These are phyloP conservation scores for Geotrypetes seraphini DNA, from an alignment of 2,797 vertebrate genomes.

Conservation along the genomic window DNA sequence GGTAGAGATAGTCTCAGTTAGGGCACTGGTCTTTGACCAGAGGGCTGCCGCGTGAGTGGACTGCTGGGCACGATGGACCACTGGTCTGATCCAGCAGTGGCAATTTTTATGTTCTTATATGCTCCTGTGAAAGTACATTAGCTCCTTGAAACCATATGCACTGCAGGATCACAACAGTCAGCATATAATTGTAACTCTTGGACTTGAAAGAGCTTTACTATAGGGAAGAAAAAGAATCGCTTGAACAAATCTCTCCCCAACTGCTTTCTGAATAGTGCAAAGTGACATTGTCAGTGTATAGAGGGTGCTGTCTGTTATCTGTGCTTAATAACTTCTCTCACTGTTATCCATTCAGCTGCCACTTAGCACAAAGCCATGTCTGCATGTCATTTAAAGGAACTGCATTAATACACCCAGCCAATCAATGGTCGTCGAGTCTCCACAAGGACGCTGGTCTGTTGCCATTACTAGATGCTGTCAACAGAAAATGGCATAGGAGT, in stretches of 20 bases:
- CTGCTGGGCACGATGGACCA: too few species aligned
- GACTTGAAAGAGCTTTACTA: slow-evolving; percentile 36
- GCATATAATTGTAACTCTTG: slow-evolving; percentile 19
- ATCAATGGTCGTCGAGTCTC: slow-evolving; percentile 56
- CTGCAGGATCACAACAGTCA: slow-evolving; percentile 14
- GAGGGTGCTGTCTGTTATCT: slow-evolving; percentile 51
- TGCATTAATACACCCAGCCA: slow-evolving; percentile 58
- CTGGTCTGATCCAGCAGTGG: too few species aligned
- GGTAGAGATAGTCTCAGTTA: too few species aligned
- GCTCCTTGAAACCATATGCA: slow-evolving; percentile 21
- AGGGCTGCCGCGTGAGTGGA: too few species aligned
- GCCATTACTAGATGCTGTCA: slow-evolving; percentile 53
- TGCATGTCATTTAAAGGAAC: slow-evolving; percentile 47
- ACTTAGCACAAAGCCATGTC: slow-evolving; percentile 51
- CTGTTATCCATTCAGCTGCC: slow-evolving; percentile 49
- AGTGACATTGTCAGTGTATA: slow-evolving; percentile 58
- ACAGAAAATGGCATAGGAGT: slow-evolving; percentile 59
- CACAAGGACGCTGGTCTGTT: slow-evolving; percentile 53
- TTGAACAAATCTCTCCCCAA: slow-evolving; percentile 27
- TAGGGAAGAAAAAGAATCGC: slow-evolving; percentile 22
- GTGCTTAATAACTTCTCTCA: slow-evolving; percentile 52
- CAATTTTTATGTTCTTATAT: too few species aligned
- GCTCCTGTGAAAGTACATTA: slow-evolving; percentile 29
- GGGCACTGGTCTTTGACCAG: too few species aligned
- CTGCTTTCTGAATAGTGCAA: slow-evolving; percentile 31